A percentile compares a stretch with the other conserved stretches of the same genome.
phyloP scores from a whole-genome alignment of 2,888 invertebrate species.

The Napeogenes inachia region DNA sequence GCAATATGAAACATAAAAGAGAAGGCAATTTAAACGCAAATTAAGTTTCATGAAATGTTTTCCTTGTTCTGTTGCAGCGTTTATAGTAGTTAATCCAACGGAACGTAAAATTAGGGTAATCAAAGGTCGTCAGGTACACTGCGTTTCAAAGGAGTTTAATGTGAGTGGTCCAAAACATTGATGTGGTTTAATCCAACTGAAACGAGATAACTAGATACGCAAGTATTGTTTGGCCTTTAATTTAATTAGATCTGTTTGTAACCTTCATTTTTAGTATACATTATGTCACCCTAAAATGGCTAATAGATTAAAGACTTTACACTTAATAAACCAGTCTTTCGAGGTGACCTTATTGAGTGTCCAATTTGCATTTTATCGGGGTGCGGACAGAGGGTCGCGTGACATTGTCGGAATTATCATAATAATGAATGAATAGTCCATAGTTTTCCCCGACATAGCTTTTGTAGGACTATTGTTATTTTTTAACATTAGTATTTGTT shows the following conservation, averaged over 20 bases:
- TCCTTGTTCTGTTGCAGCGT: constrained; percentile 56
- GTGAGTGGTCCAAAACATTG: constrained; percentile 21
- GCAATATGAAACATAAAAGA: constrained; percentile 19
- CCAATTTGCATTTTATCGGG: constrained; percentile 73
- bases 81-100: constrained; percentile 51
- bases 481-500: constrained; percentile 15
- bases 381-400: constrained; percentile 73
- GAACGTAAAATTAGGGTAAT: constrained; percentile 60
- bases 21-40: constrained; percentile 46
- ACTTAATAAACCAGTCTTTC: constrained; percentile 65
- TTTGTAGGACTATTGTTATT: constrained; percentile 21
- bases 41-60: constrained; percentile 56
- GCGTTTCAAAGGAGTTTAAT: constrained; percentile 41
- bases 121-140: constrained; percentile 57
- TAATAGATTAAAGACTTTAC: constrained; percentile 7
- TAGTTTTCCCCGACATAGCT: constrained; percentile 42
- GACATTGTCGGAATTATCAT: constrained; percentile 69
- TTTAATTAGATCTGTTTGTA: background rate
- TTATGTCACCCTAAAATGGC: background rate
- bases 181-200: constrained; percentile 2
- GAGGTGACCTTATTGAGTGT: constrained; percentile 66
- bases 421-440: constrained; percentile 69
- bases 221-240: background rate
- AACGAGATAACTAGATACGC: background rate
- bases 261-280: too few relatives aligned